Evolutionary conservation across 2,113 vertebrate genomes (phyloP), one percentile per base, ranked within the genome.

Genomic region (Fregetta grallaria): DNA sequence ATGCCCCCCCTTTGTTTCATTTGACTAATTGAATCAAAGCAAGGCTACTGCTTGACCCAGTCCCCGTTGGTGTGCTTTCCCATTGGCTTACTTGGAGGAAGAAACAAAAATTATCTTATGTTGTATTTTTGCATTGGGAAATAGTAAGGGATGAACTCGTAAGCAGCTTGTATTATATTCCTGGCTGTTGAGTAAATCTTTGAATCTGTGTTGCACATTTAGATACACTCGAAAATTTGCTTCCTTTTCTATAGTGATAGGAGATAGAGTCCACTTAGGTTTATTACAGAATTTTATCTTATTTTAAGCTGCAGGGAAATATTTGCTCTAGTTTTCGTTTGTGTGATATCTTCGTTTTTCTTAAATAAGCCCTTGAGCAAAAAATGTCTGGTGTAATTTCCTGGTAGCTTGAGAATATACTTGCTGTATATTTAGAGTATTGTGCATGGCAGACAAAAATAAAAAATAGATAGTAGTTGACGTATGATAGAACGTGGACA

Each of bases 341-440:
- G 55, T 90, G 79, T 71, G 50, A 30, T 93, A 26, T 86, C 68
- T 92, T 88, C 88, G 47, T 90, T 94, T 96, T 94, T 71, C 45
- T 94, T 92, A 88, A 96, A 80, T 83, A 80, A 91, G 58, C 61
- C 80, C 30, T 73, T 59, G 66, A 92, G 74, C 76, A 63, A 76
- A 58, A 88, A 50, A 74, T 38, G 62, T 49, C 77, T 81, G 52
- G n/a, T 83, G 61, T 77, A 90, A 88, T 96, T 95, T 96, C 59
- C 90, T 90, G 58, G 66, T 85, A 55, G 55, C 26, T 86, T 86
- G 73, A 49, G 66, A 89, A 58, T 92, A 38, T 36, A 38, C 27
- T 94, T 91, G 49, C 58, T 93, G 30, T 85, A 2, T 58, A 23
- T 85, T 91, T 52, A 45, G n/a, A 32, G 44, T 53, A 29, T 36